A percentile compares a stretch with the other conserved stretches of the same genome.
phyloP scores from a whole-genome alignment of 2,113 vertebrate species.

The Columba janthina region DNA sequence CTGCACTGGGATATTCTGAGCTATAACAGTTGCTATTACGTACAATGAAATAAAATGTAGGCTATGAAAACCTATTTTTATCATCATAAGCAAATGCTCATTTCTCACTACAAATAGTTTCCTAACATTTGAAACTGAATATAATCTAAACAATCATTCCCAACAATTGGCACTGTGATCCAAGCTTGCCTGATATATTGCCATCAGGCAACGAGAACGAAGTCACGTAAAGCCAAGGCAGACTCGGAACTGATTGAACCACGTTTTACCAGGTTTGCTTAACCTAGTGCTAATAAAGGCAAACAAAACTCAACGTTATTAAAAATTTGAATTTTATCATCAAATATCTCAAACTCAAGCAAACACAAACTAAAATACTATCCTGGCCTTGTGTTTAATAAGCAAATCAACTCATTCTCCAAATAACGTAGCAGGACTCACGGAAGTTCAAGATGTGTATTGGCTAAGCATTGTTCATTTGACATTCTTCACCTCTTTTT shows the following conservation, averaged over 20 bases:
- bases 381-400: not conserved
- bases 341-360: not conserved
- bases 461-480: not conserved
- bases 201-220: not conserved
- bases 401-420: not conserved
- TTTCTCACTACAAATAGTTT: slow-evolving; percentile 53
- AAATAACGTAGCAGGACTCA: not conserved
- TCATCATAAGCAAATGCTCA: slow-evolving; percentile 40
- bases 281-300: not conserved
- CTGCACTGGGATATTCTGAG: not conserved
- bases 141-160: slow-evolving; percentile 40
- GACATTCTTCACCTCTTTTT: not conserved
- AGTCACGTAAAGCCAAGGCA: not conserved
- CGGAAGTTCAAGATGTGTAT: not conserved
- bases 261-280: not conserved
- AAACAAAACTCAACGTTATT: not conserved
- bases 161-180: not conserved
- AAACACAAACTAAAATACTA: not conserved
- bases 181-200: not conserved
- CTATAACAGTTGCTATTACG: not conserved
- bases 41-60: slow-evolving; percentile 16
- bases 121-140: not conserved
- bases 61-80: slow-evolving; percentile 64
- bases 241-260: not conserved
- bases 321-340: not conserved